phyloP scores from a whole-genome alignment of 2,888 invertebrate species.

The Limenitis camilla region DNA sequence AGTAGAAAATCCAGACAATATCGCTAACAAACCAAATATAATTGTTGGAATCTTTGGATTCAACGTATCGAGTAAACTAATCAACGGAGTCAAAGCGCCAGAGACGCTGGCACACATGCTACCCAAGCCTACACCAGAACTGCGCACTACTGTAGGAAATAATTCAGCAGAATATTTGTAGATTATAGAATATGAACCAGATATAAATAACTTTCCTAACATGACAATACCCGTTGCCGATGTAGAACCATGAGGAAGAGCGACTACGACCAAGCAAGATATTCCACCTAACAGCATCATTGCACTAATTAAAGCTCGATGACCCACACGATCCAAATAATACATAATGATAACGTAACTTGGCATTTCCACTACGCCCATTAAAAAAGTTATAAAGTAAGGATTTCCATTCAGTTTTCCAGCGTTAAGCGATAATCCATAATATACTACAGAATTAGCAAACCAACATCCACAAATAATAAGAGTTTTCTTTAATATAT shows the following conservation, averaged over 20 bases:
- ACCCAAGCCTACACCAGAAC: constrained; percentile 87
- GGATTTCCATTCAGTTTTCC: constrained; percentile 87
- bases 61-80: constrained; percentile 83
- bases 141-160: constrained; percentile 89
- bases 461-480: constrained; percentile 91
- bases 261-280: constrained; percentile 83
- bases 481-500: constrained; percentile 83
- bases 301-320: constrained; percentile 82
- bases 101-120: constrained; percentile 90
- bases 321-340: constrained; percentile 84
- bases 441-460: constrained; percentile 89
- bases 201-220: constrained; percentile 87
- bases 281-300: constrained; percentile 87
- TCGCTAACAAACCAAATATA: constrained; percentile 82
- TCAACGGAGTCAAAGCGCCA: constrained; percentile 85
- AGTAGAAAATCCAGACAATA: constrained; percentile 82
- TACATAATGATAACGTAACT: constrained; percentile 83
- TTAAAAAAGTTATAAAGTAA: constrained; percentile 84
- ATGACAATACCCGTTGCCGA: constrained; percentile 79
- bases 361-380: constrained; percentile 87
- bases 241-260: constrained; percentile 78
- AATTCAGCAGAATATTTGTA: constrained; percentile 92
- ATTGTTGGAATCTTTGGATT: constrained; percentile 86
- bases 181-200: constrained; percentile 88
- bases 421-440: constrained; percentile 86